phyloP scores from a whole-genome alignment of 2,797 vertebrate species.

The Loriculus beryllinus region DNA sequence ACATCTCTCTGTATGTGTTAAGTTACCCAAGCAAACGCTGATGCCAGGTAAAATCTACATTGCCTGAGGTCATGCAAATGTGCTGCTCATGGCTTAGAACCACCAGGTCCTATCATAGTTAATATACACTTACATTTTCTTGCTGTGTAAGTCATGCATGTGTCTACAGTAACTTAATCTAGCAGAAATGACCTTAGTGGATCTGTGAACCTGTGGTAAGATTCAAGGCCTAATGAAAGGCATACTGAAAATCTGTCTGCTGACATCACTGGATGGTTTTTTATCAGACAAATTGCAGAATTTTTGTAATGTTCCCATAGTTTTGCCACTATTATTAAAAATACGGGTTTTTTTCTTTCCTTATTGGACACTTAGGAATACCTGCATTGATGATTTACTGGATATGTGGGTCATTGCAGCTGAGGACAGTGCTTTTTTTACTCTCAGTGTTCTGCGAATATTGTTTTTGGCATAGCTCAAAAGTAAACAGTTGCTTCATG shows the following conservation, averaged over 20 bases:
- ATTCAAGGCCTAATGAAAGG: background rate
- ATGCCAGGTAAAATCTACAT: background rate
- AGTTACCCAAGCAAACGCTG: background rate
- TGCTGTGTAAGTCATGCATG: background rate
- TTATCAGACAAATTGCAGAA: background rate
- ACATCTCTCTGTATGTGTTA: background rate
- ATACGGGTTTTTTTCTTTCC: background rate
- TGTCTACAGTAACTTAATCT: background rate
- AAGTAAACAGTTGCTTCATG: conserved; percentile 42
- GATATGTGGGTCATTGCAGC: background rate
- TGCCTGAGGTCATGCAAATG: background rate
- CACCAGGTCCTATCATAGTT: background rate
- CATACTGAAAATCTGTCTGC: background rate
- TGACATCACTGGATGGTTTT: background rate
- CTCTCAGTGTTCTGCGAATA: background rate
- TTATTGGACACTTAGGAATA: background rate
- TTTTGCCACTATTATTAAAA: background rate
- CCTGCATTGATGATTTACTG: background rate
- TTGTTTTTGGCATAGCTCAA: conserved; percentile 33
- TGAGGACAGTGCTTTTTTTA: background rate
- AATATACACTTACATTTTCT: background rate
- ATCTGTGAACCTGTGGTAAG: background rate
- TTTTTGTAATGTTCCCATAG: background rate
- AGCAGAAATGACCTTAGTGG: background rate
- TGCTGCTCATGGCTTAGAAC: background rate